phyloP scores from a whole-genome alignment of 2,888 invertebrate genomes.

The Drosophila gaucha region DNA sequence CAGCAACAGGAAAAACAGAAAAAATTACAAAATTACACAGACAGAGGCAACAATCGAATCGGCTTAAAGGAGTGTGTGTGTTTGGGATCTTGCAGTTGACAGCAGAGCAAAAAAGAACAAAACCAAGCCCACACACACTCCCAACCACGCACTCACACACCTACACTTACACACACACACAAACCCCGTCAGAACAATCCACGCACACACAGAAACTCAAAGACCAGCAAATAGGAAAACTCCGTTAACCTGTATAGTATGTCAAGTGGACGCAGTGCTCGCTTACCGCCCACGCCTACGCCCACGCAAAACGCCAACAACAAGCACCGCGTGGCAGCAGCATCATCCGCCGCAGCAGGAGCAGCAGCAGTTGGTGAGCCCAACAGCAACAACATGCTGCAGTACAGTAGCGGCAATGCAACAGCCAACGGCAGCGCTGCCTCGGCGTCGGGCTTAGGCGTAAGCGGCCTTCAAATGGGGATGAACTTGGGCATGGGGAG shows the following conservation, averaged over 20 bases:
- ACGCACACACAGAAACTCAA: conserved; percentile 4
- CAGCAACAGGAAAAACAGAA: conserved; percentile 9
- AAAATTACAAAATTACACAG: conserved; percentile 4
- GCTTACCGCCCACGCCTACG: conserved; percentile 83
- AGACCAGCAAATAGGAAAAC: conserved; percentile 23
- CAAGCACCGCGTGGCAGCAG: conserved; percentile 61
- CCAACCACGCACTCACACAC: neutral
- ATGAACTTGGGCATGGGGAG: conserved; percentile 37
- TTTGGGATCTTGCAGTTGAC: conserved; percentile 39
- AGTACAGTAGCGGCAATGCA: conserved; percentile 51
- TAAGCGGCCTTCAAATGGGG: conserved; percentile 54
- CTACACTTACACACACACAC: neutral
- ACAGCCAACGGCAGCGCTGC: conserved; percentile 40
- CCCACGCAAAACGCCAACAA: conserved; percentile 78
- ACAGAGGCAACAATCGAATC: conserved; percentile 12
- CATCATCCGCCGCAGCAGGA: conserved; percentile 50
- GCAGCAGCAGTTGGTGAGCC: conserved; percentile 57
- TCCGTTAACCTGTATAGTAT: conserved; percentile 66
- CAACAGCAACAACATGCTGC: conserved; percentile 78
- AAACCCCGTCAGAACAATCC: neutral
- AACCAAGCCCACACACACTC: conserved; percentile 3
- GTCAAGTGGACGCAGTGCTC: conserved; percentile 84
- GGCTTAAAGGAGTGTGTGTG: conserved; percentile 25
- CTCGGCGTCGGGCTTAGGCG: conserved; percentile 31
- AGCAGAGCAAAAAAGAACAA: conserved; percentile 12